Evolutionary conservation across 1,140 invertebrate species (phyloP).

Genomic region (Pseudobourletiella spinata): DNA sequence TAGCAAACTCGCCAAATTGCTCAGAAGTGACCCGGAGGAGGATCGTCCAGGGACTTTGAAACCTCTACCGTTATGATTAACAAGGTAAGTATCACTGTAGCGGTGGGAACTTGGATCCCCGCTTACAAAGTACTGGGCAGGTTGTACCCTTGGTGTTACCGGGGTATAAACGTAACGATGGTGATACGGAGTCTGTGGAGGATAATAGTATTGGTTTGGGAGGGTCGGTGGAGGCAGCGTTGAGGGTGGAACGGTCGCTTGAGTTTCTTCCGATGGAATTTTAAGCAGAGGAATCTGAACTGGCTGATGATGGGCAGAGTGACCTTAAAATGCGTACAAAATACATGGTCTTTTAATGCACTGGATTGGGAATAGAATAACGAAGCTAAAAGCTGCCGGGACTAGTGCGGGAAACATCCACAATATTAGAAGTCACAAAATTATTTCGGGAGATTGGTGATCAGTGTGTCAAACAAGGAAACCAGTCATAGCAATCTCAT

Average conservation of each 20-base stretch:
- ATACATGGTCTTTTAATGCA: neutral
- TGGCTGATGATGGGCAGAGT: neutral
- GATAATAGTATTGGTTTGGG: slow-evolving; percentile 16
- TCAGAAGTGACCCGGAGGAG: neutral
- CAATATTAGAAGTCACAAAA: too few relatives aligned
- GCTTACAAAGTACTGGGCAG: neutral
- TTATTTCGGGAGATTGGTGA: neutral
- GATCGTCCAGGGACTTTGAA: neutral
- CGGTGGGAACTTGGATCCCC: neutral
- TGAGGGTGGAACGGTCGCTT: neutral
- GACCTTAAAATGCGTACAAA: neutral
- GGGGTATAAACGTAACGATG: neutral
- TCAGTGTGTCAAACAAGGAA: neutral
- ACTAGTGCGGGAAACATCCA: neutral
- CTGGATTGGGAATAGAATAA: neutral
- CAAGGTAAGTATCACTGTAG: neutral
- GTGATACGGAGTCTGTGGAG: neutral
- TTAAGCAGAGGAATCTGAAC: slow-evolving; percentile 18
- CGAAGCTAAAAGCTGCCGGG: neutral
- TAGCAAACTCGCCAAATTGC: neutral
- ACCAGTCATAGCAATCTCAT: too few relatives aligned
- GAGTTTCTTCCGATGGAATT: neutral
- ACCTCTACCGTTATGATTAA: neutral
- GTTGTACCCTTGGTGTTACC: neutral
- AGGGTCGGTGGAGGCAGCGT: slow-evolving; percentile 14